A percentile compares a stretch with the other conserved stretches of the same genome.
These are phyloP conservation scores for Lamproptera curius DNA, from an alignment of 2,888 invertebrate genomes.

Conservation along the genomic window DNA sequence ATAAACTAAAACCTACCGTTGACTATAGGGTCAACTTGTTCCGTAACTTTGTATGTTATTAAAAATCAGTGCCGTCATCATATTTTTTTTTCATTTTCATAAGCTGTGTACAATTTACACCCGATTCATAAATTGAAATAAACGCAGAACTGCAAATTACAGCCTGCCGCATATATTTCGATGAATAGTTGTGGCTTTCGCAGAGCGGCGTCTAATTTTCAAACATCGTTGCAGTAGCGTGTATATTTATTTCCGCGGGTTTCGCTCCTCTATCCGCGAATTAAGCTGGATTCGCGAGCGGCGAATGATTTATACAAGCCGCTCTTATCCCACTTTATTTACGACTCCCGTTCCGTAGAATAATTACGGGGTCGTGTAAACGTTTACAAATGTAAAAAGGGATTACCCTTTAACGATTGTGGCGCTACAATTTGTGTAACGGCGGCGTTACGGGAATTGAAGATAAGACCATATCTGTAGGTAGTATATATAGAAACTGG, in stretches of 20 bases:
- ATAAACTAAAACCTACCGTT: too few species aligned
- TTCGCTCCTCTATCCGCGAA: conserved; percentile 74
- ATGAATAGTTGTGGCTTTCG: conserved; percentile 7
- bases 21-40: too few species aligned
- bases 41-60: too few species aligned
- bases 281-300: conserved; percentile 55
- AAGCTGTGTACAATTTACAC: too few species aligned
- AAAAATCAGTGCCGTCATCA: too few species aligned
- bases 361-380: conserved; percentile 70
- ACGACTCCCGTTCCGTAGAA: conserved; percentile 64
- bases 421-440: conserved; percentile 50
- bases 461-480: too few species aligned
- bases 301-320: conserved; percentile 74
- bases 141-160: too few species aligned
- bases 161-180: background rate
- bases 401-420: conserved; percentile 60
- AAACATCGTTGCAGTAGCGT: conserved; percentile 40
- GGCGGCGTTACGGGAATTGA: background rate
- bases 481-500: too few species aligned
- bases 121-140: too few species aligned
- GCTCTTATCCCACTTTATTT: conserved; percentile 73
- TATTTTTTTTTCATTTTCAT: too few species aligned
- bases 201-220: conserved; percentile 33
- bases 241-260: conserved; percentile 68
- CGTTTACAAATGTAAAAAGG: conserved; percentile 68